Percentiles rank a stretch among this genome's conserved stretches.
These are phyloP conservation scores for Caenorhabditis wallacei DNA, from an alignment of 2,888 invertebrate genomes.

Conservation along the genomic window DNA sequence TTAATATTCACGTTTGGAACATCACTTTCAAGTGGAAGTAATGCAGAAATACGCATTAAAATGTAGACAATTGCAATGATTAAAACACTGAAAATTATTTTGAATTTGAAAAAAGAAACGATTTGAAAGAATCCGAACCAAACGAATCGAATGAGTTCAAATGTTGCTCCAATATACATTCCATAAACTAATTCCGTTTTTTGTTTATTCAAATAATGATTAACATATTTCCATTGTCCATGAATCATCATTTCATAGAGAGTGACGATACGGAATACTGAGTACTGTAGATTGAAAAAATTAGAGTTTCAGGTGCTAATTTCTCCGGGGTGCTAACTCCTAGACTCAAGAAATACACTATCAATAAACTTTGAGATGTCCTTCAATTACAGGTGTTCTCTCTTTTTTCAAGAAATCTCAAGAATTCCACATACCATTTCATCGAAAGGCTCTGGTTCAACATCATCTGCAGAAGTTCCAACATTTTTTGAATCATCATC, in stretches of 20 bases:
- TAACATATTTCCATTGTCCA: slow-evolving; percentile 45
- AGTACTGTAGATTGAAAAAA: slow-evolving; percentile 28
- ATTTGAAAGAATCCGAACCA: slow-evolving; percentile 15
- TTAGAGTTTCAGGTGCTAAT: too few relatives aligned
- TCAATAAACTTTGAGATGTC: too few relatives aligned
- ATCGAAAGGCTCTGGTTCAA: slow-evolving; percentile 50
- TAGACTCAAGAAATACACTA: too few relatives aligned
- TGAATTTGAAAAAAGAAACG: neutral
- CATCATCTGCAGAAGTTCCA: slow-evolving; percentile 12
- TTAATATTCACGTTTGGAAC: slow-evolving; percentile 36
- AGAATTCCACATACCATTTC: slow-evolving; percentile 33
- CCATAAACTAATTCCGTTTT: slow-evolving; percentile 30
- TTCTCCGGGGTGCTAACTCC: neutral
- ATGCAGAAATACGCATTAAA: slow-evolving; percentile 31
- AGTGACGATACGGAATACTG: slow-evolving; percentile 56
- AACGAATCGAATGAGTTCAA: slow-evolving; percentile 43
- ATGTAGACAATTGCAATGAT: slow-evolving; percentile 34
- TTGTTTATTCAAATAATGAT: slow-evolving; percentile 7
- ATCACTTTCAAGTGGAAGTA: neutral
- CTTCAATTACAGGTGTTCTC: too few relatives aligned
- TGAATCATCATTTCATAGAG: slow-evolving; percentile 48
- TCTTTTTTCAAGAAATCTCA: too few relatives aligned
- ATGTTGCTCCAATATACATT: slow-evolving; percentile 45
- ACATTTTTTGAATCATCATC: slow-evolving; percentile 22
- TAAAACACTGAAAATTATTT: slow-evolving; percentile 14